Evolutionary conservation across 2,888 invertebrate genomes (phyloP).

Genomic region (Ochropleura plecta): DNA sequence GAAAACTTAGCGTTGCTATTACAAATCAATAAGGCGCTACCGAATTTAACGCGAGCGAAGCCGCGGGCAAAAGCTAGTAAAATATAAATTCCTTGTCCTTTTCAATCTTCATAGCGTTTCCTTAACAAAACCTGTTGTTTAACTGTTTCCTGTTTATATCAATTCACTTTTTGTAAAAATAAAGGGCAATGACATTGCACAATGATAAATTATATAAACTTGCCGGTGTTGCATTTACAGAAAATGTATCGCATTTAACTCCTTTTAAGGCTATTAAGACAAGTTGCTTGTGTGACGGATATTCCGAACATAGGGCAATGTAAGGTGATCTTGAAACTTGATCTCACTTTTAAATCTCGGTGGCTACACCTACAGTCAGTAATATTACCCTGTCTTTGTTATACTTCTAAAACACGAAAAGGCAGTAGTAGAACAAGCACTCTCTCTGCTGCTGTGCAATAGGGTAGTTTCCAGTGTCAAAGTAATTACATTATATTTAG

Average conservation of each 20-base stretch:
- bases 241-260: constrained; percentile 28
- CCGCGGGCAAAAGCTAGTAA: too few relatives aligned
- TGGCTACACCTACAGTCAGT: not conserved
- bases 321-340: not conserved
- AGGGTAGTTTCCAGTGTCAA: too few relatives aligned
- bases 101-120: constrained; percentile 53
- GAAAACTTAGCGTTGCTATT: too few relatives aligned
- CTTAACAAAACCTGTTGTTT: constrained; percentile 59
- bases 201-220: constrained; percentile 54
- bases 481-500: too few relatives aligned
- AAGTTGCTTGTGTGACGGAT: not conserved
- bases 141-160: constrained; percentile 60
- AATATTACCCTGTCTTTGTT: not conserved
- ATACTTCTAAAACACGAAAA: not conserved
- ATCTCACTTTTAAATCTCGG: not conserved
- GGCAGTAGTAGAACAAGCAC: rapidly evolving
- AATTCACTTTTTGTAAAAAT: constrained; percentile 42
- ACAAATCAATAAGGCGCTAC: too few relatives aligned
- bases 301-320: not conserved
- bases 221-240: constrained; percentile 25
- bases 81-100: constrained; percentile 47
- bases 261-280: constrained; percentile 8
- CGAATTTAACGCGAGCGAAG: too few relatives aligned
- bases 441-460: not conserved
- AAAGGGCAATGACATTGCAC: constrained; percentile 52